Evolutionary conservation across 2,888 invertebrate species (phyloP).

Genomic region (Rhagonycha fulva): DNA sequence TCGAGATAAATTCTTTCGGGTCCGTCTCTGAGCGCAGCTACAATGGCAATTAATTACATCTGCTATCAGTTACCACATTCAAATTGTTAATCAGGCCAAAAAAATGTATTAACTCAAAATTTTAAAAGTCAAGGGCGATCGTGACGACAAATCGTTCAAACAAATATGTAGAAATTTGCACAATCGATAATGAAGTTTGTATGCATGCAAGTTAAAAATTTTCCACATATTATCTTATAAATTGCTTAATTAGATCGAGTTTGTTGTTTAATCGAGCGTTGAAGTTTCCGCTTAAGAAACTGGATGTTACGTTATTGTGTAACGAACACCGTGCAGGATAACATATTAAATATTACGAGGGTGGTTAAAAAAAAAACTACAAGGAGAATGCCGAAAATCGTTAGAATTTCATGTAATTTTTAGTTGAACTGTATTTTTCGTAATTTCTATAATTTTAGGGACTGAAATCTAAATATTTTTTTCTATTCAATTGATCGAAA

Average conservation of each 20-base stretch:
- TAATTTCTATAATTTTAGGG: no score
- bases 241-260: conserved; percentile 15
- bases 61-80: background rate
- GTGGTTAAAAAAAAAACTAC: background rate
- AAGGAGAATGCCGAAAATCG: background rate
- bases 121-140: background rate
- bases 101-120: background rate
- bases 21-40: background rate
- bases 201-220: background rate
- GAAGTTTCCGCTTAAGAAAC: conserved; percentile 21
- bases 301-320: background rate
- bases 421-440: no score
- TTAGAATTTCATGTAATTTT: no score
- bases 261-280: conserved; percentile 23
- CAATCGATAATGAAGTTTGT: background rate
- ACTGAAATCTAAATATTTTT: no score
- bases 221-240: background rate
- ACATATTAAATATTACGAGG: background rate
- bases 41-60: background rate
- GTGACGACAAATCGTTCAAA: background rate
- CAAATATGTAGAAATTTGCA: background rate
- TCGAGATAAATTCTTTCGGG: background rate
- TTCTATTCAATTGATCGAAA: no score
- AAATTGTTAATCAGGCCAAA: background rate
- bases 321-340: background rate